Percentiles rank a stretch among this genome's conserved stretches.
Conservation (phyloP, 2,888 invertebrate species). For the Diaprepes abbreviatus region DNA sequence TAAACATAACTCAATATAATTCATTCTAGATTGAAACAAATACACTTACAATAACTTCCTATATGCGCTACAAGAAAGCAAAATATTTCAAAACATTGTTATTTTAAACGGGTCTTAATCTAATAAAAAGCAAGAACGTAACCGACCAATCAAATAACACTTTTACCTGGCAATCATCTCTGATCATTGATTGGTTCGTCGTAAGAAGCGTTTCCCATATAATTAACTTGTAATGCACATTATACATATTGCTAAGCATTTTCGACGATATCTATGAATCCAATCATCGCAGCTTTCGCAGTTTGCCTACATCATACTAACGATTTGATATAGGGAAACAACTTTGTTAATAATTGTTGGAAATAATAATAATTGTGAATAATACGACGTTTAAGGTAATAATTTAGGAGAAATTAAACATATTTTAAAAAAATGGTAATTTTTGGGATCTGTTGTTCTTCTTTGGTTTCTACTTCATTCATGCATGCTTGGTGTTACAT, state of each 20-base stretch:
- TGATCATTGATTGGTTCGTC: not conserved
- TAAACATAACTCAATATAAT: too few species aligned
- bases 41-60: not conserved
- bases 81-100: not conserved
- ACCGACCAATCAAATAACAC: conserved; percentile 4
- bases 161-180: conserved; percentile 1
- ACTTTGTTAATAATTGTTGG: not conserved
- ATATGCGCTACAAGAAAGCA: not conserved
- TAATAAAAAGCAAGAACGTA: not conserved
- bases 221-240: conserved; percentile 18
- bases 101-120: not conserved
- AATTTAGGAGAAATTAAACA: too few species aligned
- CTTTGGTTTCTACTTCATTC: too few species aligned
- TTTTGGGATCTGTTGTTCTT: too few species aligned
- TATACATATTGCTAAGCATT: conserved; percentile 13
- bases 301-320: conserved; percentile 9
- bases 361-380: not conserved
- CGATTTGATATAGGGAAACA: not conserved
- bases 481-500: too few species aligned
- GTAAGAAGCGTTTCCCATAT: conserved; percentile 17
- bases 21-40: not conserved
- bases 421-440: too few species aligned
- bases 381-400: too few species aligned
- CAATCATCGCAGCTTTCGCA: conserved; percentile 7
- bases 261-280: conserved; percentile 3